These are phyloP conservation scores for Drosophila putrida DNA, from an alignment of 2,888 invertebrate species.

Conservation along the genomic window DNA sequence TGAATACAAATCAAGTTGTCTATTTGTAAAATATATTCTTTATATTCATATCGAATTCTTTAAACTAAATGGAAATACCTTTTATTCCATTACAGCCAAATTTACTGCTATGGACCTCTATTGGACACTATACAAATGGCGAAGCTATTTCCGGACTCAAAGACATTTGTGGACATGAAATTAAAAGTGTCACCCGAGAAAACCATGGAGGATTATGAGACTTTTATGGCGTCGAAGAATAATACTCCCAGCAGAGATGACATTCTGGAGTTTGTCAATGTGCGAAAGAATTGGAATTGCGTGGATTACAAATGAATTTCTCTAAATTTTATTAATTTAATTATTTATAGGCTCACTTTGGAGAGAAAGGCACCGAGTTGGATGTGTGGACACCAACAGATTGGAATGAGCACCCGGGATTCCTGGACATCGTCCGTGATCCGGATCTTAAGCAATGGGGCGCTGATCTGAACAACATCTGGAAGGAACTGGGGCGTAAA, in stretches of 20 bases:
- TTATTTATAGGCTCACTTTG: conserved; percentile 86
- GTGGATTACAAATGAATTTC: not conserved
- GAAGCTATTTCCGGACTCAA: conserved; percentile 92
- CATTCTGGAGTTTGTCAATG: conserved; percentile 84
- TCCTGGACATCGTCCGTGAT: conserved; percentile 90
- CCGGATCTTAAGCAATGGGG: conserved; percentile 91
- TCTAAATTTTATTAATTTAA: not conserved
- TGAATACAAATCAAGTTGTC: too few species aligned
- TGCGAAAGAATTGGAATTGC: conserved; percentile 44
- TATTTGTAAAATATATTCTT: too few species aligned
- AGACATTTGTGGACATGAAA: conserved; percentile 96
- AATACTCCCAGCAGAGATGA: conserved; percentile 79
- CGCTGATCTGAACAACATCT: conserved; percentile 89
- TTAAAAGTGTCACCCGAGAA: conserved; percentile 89
- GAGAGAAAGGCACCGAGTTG: conserved; percentile 91
- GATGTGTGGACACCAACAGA: conserved; percentile 90
- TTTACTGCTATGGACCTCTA: conserved; percentile 93
- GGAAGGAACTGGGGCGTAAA: conserved; percentile 91
- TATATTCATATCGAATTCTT: not conserved
- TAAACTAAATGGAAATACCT: not conserved
- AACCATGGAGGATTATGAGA: conserved; percentile 88
- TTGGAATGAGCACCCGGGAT: conserved; percentile 91
- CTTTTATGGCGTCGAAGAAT: conserved; percentile 87
- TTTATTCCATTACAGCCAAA: conserved; percentile 87
- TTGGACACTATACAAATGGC: conserved; percentile 94